Evolutionary conservation across 92 coral and sea anemone species (phyloP).

Genomic region (Epizoanthus scotinus): DNA sequence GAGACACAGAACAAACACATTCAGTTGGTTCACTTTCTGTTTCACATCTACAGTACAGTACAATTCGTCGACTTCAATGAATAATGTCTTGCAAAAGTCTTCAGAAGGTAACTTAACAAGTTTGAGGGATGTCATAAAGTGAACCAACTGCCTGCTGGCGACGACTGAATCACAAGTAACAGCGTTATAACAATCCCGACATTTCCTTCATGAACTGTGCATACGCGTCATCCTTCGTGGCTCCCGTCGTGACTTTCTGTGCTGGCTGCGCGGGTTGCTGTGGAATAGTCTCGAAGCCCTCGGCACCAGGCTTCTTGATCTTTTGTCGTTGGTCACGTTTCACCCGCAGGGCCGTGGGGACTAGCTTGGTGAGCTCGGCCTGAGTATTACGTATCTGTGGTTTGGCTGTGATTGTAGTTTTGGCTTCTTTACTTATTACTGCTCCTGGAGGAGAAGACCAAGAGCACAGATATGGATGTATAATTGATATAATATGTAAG

Average conservation of each 20-base stretch:
- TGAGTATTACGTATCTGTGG: conserved; percentile 98
- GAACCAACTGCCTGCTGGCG: neutral
- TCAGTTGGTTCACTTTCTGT: no score
- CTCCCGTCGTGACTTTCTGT: conserved; percentile 73
- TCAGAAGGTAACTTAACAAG: no score
- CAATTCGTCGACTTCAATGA: no score
- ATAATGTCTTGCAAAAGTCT: no score
- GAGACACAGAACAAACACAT: no score
- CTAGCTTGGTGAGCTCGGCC: conserved; percentile 91
- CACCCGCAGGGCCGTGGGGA: conserved; percentile 92
- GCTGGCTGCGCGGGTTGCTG: conserved; percentile 65
- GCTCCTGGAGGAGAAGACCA: conserved; percentile 55
- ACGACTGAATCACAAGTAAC: neutral
- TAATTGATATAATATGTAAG: no score
- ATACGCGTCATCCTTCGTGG: conserved; percentile 97
- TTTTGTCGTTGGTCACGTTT: conserved; percentile 79
- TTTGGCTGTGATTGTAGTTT: conserved; percentile 87
- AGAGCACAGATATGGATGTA: no score
- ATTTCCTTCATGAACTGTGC: conserved; percentile 99
- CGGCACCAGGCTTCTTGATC: conserved; percentile 60
- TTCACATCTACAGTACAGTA: no score
- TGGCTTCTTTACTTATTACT: conserved; percentile 72
- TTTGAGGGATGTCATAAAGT: no score
- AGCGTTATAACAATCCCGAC: conserved; percentile 76
- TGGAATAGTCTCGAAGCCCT: conserved; percentile 65